These are phyloP conservation scores for Aphrocallistes beatrix DNA, from an alignment of 37 sponge, comb jelly and placozoan genomes.

Conservation along the genomic window DNA sequence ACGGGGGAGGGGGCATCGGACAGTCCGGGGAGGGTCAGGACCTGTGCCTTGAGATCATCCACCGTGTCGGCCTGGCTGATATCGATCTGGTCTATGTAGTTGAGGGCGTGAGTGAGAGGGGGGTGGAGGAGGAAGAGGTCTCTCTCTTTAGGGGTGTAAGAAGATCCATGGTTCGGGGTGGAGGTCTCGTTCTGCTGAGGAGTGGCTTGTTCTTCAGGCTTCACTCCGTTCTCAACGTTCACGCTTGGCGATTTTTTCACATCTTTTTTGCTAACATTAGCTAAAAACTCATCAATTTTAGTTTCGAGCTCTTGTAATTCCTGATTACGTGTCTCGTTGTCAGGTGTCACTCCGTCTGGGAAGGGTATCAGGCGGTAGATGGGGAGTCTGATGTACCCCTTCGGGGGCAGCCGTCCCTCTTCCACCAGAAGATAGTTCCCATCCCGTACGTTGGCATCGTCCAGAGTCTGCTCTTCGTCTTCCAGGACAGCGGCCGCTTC, in stretches of 20 bases:
- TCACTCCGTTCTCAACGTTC: background rate
- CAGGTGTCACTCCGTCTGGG: background rate
- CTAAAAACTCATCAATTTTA: background rate
- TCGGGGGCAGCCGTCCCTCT: conserved; percentile 53
- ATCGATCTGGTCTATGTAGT: conserved; percentile 33
- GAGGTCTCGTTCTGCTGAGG: background rate
- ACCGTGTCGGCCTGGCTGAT: conserved; percentile 42
- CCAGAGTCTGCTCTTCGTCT: conserved; percentile 55
- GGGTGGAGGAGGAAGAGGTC: conserved; percentile 34
- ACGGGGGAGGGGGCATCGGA: conserved; percentile 17
- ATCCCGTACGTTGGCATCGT: conserved; percentile 29
- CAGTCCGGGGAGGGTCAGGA: conserved; percentile 39
- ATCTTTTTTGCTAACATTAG: background rate
- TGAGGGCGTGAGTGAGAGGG: conserved; percentile 22
- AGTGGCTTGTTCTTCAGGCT: background rate
- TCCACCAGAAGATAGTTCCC: conserved; percentile 46
- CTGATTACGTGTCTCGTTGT: background rate
- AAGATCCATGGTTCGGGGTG: background rate
- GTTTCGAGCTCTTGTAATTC: background rate
- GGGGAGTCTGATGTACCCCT: conserved; percentile 35
- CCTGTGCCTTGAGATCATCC: conserved; percentile 42
- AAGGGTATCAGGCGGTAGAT: conserved; percentile 17
- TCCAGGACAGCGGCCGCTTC: conserved; percentile 51
- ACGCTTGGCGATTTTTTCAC: background rate
- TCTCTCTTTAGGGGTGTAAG: conserved; percentile 12